Conservation (phyloP, 2,113 vertebrate species). For the Psettodes erumei region DNA sequence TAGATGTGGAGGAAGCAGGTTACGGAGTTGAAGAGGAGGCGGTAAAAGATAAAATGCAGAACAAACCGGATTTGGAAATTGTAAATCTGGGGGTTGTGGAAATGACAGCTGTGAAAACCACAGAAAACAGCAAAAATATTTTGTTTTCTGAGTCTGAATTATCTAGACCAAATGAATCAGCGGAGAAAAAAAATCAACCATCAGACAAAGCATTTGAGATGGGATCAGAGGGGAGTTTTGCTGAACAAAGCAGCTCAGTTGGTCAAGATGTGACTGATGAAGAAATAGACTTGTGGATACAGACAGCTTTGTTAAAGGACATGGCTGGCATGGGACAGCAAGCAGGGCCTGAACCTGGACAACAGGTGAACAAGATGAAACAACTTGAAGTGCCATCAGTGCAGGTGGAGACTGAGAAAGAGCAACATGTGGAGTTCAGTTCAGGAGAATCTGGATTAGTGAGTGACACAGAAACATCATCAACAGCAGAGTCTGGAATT, state of each 20-base stretch:
- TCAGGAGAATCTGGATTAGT: conserved; percentile 17
- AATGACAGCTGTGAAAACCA: background rate
- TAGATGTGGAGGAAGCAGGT: conserved; percentile 5
- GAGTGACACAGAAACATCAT: conserved; percentile 42
- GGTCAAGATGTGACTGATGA: conserved; percentile 49
- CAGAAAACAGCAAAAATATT: background rate
- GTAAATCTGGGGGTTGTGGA: background rate
- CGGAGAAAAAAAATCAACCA: background rate
- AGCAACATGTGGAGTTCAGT: conserved; percentile 2
- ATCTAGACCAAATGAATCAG: background rate
- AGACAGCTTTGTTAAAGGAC: conserved; percentile 25
- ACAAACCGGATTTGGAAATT: background rate
- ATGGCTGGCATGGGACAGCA: background rate
- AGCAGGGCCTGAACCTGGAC: conserved; percentile 25
- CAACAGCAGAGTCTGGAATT: conserved; percentile 41
- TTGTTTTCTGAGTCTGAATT: background rate
- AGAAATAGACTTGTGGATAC: conserved; percentile 61
- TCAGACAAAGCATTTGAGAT: conserved; percentile 4
- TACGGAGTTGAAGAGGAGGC: conserved; percentile 4
- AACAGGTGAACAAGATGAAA: conserved; percentile 8
- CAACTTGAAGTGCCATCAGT: background rate
- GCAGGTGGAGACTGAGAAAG: conserved; percentile 10
- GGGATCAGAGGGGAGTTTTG: background rate
- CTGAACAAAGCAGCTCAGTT: background rate
- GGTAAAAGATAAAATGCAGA: conserved; percentile 19